Evolutionary conservation across 2,113 vertebrate genomes (phyloP), one percentile per base, ranked within the genome.

Genomic region (Hemicordylus capensis): DNA sequence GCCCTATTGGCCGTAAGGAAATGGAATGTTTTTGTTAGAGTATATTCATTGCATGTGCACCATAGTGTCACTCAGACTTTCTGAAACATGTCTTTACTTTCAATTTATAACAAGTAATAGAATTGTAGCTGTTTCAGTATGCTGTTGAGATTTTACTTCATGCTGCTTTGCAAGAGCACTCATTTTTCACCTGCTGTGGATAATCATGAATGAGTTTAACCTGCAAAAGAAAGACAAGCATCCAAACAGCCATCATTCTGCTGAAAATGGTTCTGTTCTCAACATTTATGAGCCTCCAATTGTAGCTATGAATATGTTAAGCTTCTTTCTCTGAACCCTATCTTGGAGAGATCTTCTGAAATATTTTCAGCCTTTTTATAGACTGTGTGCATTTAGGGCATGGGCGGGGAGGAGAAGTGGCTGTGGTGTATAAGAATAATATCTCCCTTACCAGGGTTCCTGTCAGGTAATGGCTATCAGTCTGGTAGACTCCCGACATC

Each of bases 61-160:
- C 34, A 58, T 24, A 76, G 31, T 34, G n/a, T n/a, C 87, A 89
- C 82, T 76, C 85, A 90, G 77, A 90, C 79, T 90, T 84, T 89
- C 56, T 93, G 34, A 94, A 92, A 67, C 59, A 88, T 84, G 59
- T 70, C 84, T 84, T 67, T 70, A 66, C 90, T 85, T 92, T 88
- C 61, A 66, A 95, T 94, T 89, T 90, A 82, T 91, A 92, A 46
- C n/a, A 77, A 70, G 44, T 48, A 85, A 89, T 63, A 86, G 82
- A 48, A 86, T 80, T 91, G 39, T 17, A 42, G 83, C 78, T 87
- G 69, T 85, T 90, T 83, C 77, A 44, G 64, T 76, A 28, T 73
- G 77, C 34, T 86, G 4, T 48, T 61, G 2, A 85, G 59, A 90
- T 86, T 89, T 88, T 78, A 82, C 48, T 69, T 76, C 56, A 17